Conservation (phyloP, 2,113 vertebrate genomes). For the Pterocles burchelli region DNA sequence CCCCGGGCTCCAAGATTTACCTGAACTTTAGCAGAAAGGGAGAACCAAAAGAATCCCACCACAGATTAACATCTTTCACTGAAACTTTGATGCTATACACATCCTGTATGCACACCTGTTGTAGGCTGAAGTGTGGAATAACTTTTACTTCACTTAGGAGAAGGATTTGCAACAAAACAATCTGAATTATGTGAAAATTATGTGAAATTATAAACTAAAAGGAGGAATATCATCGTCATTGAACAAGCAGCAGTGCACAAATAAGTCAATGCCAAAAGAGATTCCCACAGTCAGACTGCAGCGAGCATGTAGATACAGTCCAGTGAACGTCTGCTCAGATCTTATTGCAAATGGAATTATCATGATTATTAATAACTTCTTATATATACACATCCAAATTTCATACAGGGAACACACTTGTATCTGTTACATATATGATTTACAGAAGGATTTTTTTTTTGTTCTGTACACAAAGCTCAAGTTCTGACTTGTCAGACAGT, state of each 20-base stretch:
- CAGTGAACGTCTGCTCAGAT: not conserved
- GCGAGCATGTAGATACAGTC: accelerated
- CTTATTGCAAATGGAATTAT: not conserved
- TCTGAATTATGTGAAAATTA: not conserved
- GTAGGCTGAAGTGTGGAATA: not conserved
- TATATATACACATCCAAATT: not conserved
- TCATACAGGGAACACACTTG: not conserved
- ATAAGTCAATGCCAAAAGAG: not conserved
- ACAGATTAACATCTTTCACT: not conserved
- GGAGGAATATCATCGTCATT: not conserved
- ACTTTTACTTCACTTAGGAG: not conserved
- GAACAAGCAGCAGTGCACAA: not conserved
- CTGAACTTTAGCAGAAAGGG: not conserved
- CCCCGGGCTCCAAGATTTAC: not conserved
- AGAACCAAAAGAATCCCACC: not conserved
- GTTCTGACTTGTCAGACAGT: not conserved
- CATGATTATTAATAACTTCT: not conserved
- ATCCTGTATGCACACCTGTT: not conserved
- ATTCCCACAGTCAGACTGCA: not conserved
- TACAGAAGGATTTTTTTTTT: not conserved
- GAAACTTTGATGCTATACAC: not conserved
- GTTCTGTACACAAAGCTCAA: not conserved
- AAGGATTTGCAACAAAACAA: not conserved
- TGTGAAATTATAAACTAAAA: not conserved
- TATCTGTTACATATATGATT: not conserved